These are phyloP conservation scores for Aphelocoma coerulescens DNA, from an alignment of 2,113 vertebrate genomes.

Conservation along the genomic window DNA sequence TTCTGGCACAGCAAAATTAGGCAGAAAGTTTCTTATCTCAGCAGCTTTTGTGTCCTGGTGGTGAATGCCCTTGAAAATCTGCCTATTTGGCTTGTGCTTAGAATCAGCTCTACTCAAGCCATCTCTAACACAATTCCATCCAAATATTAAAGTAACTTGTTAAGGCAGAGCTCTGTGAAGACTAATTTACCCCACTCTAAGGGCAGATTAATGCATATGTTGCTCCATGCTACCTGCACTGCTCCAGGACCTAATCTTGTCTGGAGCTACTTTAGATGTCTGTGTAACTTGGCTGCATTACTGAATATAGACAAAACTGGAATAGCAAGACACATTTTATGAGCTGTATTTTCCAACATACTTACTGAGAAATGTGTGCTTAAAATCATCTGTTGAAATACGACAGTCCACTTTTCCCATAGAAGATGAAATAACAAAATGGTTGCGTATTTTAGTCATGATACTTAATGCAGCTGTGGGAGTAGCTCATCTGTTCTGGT, in stretches of 20 bases:
- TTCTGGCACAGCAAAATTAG: conserved; percentile 24
- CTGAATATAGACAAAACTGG: conserved; percentile 11
- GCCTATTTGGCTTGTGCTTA: conserved; percentile 28
- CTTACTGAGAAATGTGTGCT: neutral
- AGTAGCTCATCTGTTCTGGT: neutral
- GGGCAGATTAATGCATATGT: neutral
- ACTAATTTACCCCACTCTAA: neutral
- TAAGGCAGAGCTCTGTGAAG: neutral
- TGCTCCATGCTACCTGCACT: neutral
- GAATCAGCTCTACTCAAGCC: conserved; percentile 9
- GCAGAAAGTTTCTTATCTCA: conserved; percentile 29
- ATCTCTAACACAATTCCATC: neutral
- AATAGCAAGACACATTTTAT: neutral
- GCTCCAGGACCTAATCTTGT: neutral
- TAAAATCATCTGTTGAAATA: conserved; percentile 1
- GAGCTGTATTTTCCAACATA: neutral
- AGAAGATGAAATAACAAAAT: conserved; percentile 10
- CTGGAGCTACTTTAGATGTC: neutral
- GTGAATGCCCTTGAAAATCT: conserved; percentile 50
- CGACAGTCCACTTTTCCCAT: neutral
- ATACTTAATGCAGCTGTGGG: conserved; percentile 20
- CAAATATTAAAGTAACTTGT: neutral
- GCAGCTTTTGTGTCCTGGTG: conserved; percentile 18
- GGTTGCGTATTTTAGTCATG: neutral
- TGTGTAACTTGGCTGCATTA: neutral